Percentiles rank a stretch among this genome's conserved stretches.
These are phyloP conservation scores for Prochilodus magdalenae DNA, from an alignment of 2,113 vertebrate genomes.

Conservation along the genomic window DNA sequence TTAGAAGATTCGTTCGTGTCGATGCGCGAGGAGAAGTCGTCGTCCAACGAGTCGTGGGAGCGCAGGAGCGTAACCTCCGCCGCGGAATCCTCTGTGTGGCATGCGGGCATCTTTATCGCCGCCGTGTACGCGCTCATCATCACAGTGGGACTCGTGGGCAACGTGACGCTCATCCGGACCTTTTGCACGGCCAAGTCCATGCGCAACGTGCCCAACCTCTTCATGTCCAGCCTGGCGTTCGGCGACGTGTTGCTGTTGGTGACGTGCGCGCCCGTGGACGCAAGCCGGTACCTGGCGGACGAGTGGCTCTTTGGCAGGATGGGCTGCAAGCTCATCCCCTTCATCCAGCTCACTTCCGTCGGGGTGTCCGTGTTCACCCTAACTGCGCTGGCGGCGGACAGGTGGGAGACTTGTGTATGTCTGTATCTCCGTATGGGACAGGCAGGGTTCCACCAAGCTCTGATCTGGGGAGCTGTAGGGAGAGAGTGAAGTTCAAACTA, in stretches of 20 bases:
- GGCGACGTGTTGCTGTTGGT: slow-evolving; percentile 92
- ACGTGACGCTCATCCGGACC: slow-evolving; percentile 93
- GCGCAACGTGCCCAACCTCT: slow-evolving; percentile 90
- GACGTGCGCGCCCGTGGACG: slow-evolving; percentile 97
- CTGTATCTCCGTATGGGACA: background rate
- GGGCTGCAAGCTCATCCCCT: slow-evolving; percentile 96
- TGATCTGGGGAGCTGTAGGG: too few species aligned
- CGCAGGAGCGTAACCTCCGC: slow-evolving; percentile 60
- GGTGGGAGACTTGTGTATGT: slow-evolving; percentile 73
- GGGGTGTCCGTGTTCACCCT: slow-evolving; percentile 98
- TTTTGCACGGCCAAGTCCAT: slow-evolving; percentile 91
- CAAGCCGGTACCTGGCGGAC: slow-evolving; percentile 90
- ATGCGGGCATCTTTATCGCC: slow-evolving; percentile 84
- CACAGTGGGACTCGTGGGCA: slow-evolving; percentile 88
- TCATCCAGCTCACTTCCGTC: slow-evolving; percentile 96
- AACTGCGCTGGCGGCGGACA: slow-evolving; percentile 95
- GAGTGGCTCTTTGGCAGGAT: slow-evolving; percentile 94
- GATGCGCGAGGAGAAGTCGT: slow-evolving; percentile 64
- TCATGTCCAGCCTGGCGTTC: slow-evolving; percentile 94
- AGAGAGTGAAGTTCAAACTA: too few species aligned
- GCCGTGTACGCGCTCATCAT: slow-evolving; percentile 87
- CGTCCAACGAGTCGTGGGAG: slow-evolving; percentile 68
- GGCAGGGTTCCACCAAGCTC: too few species aligned
- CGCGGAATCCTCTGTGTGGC: slow-evolving; percentile 72
- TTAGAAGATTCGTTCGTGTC: slow-evolving; percentile 70